phyloP scores from a whole-genome alignment of 2,888 invertebrate species.

The Oligia fasciuncula region DNA sequence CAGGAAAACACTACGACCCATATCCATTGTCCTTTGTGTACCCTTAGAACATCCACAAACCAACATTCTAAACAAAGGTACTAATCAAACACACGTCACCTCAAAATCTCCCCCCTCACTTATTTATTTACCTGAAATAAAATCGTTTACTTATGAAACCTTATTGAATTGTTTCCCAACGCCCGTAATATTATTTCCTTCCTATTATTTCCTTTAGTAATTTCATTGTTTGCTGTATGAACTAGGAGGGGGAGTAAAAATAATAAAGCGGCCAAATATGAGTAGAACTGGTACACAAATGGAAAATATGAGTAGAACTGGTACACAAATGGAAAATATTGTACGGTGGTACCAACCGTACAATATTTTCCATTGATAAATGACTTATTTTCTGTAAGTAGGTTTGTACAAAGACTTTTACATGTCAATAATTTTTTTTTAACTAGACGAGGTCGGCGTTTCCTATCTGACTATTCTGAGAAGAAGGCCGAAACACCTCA shows the following conservation, averaged over 20 bases:
- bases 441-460: too few relatives aligned
- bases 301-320: neutral
- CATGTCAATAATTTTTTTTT: too few relatives aligned
- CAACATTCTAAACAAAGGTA: neutral
- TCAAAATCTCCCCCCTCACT: neutral
- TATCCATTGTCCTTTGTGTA: neutral
- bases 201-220: conserved; percentile 47
- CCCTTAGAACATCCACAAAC: neutral
- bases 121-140: conserved; percentile 30
- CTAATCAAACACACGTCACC: neutral
- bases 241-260: conserved; percentile 21
- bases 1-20: neutral
- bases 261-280: neutral
- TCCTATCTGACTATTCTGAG: too few relatives aligned
- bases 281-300: neutral
- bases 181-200: conserved; percentile 41
- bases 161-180: conserved; percentile 1
- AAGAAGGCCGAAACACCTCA: too few relatives aligned
- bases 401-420: too few relatives aligned
- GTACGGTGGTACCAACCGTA: neutral
- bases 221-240: conserved; percentile 41
- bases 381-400: too few relatives aligned
- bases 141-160: conserved; percentile 15
- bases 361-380: neutral
- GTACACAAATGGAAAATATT: neutral